A percentile compares a stretch with the other conserved stretches of the same genome.
Evolutionary conservation across 2,797 vertebrate genomes (phyloP).

Genomic region (Benthosema pterotum): DNA sequence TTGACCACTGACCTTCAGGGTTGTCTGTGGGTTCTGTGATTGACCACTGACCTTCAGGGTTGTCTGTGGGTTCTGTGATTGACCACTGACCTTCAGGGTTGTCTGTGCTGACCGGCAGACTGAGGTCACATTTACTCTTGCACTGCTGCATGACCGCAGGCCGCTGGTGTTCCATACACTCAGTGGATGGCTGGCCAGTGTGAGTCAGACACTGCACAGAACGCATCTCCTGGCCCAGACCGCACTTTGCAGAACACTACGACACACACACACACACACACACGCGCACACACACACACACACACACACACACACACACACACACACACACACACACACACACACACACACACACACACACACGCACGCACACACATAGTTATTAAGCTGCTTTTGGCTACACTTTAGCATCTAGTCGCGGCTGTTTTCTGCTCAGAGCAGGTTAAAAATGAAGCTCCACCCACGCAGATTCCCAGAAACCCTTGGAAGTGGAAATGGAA

Average conservation of each 20-base stretch:
- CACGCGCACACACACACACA: too few relatives aligned
- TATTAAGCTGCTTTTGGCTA: too few relatives aligned
- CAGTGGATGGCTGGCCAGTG: constrained; percentile 84
- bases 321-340: neutral
- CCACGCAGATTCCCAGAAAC: too few relatives aligned
- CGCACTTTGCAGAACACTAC: constrained; percentile 93
- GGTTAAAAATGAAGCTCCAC: too few relatives aligned
- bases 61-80: constrained; percentile 69
- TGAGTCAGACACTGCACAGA: constrained; percentile 90
- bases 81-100: constrained; percentile 89
- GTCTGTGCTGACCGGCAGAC: constrained; percentile 81
- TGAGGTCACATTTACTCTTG: constrained; percentile 90
- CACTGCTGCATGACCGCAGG: constrained; percentile 90
- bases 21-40: too few relatives aligned
- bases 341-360: neutral
- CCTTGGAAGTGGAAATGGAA: too few relatives aligned
- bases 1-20: constrained; percentile 87
- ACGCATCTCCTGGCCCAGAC: constrained; percentile 92
- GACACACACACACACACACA: neutral
- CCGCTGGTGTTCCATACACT: constrained; percentile 87
- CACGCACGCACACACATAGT: neutral
- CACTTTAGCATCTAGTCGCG: too few relatives aligned
- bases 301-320: neutral
- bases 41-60: constrained; percentile 95
- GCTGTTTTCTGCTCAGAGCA: too few relatives aligned